Evolutionary conservation across 2,888 invertebrate species (phyloP), one percentile per base, ranked within the genome.

Genomic region (Hemithea aestivaria): DNA sequence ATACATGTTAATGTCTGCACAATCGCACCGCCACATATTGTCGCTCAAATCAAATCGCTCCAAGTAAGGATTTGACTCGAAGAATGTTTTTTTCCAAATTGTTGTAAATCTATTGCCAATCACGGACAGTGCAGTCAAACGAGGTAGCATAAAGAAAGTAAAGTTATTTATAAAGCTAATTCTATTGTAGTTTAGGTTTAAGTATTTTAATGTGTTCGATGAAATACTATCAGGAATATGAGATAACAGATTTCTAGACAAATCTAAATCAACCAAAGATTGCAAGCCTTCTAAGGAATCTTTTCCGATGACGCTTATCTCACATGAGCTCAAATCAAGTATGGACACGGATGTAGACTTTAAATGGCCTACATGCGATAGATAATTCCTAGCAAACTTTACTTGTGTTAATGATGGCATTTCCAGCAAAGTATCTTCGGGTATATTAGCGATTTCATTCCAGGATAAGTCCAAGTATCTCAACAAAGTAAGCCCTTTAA

Each of bases 21-120:
- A 94, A 46, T 93, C 91, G 64, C 94, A 94, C 42, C 91, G 85
- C 94, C 94, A 94, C 50, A 92, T 91, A 68, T 94, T 94, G 57
- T 94, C 93, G 8, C 88, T 87, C 27, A 94, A 63, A 60, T 89
- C 85, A n/a, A 94, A 67, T 35, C 82, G 80, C 42, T 87, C 81
- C 27, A 92, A 71, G 46, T 88, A 89, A 6, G 82, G 75, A 66
- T 91, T 92, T 1, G 82, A 79, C 0, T 85, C 82, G 58, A 94
- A 93, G 58, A 88, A 89, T 1, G 81, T 75, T 5, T 83, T 80
- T 22, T 79, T 83, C 72, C 93, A 89, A 22, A 90, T 88, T 31
- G 88, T 89, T 0, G 91, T 92, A 50, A 94, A 85, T 40, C 92
- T 88, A 64, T 94, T 94, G 21, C 92, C 93, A 42, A 91, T 88